Evolutionary conservation across 2,888 invertebrate genomes (phyloP), one percentile per base, ranked within the genome.

Genomic region (Ectemnius lituratus): DNA sequence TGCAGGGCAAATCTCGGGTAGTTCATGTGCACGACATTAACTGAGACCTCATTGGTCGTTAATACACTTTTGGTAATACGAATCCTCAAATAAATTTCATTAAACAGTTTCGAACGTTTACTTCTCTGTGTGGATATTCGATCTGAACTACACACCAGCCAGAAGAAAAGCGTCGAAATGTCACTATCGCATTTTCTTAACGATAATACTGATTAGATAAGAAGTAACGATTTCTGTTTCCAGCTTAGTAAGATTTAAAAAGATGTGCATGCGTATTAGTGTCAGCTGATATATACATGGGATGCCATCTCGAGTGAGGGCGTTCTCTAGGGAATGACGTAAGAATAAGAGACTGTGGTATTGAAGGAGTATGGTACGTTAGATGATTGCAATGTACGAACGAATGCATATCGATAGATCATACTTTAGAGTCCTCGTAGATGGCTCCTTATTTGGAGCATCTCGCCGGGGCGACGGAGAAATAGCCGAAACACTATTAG

Each of bases 401-500:
- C 60, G 13, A 65, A 46, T 46, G 16, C 67, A 67, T 45, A 72
- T 63, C 27, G 18, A 18, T 68, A n/a, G 20, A 37, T 28, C 76
- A 57, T 76, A 77, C 76, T 64, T 76, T 23, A 62, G 11, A 45
- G 67, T 18, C 37, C 45, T 62, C 62, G 56, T 58, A 27, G 67
- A 20, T 47, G 62, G 16, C 27, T 62, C 65, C 18, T 62, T 71
- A 65, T 62, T 57, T 62, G 52, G 46, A 27, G 23, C 13, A 62
- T 63, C 68, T 56, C 62, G 68, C 11, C 47, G 63, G 45, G 61
- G 28, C 60, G 69, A 49, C 13, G 64, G 46, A 73, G 52, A 61
- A 62, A 37, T 59, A 61, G 37, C 66, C 60, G 63, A 76, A 71
- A 60, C 62, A 60, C 20, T 56, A 59, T 66, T 66, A 72, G 76